A percentile compares a stretch with the other conserved stretches of the same genome.
phyloP scores from a whole-genome alignment of 2,888 invertebrate species.

The Phorcus lineatus region DNA sequence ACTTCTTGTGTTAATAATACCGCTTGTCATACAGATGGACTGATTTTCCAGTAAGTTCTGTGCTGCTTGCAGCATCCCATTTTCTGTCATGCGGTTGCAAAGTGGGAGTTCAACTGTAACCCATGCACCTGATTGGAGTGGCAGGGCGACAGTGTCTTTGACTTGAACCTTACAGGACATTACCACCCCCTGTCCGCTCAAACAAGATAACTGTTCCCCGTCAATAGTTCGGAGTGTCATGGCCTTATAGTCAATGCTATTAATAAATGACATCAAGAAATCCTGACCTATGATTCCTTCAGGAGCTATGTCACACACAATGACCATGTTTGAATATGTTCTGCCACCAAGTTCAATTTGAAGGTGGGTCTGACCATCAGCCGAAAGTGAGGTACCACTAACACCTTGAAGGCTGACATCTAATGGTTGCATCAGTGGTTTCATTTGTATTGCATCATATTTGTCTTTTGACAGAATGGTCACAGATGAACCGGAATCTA shows the following conservation, averaged over 20 bases:
- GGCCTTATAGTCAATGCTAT: background rate
- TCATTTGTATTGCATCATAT: conserved; percentile 12
- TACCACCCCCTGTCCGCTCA: background rate
- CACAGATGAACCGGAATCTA: conserved; percentile 32
- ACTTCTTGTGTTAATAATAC: background rate
- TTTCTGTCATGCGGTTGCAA: background rate
- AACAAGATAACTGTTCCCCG: background rate
- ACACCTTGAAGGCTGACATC: too few relatives aligned
- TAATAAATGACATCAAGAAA: background rate
- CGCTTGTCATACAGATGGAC: background rate
- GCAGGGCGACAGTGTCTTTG: background rate
- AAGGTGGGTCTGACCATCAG: background rate
- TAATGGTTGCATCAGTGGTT: too few relatives aligned
- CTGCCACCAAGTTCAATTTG: background rate
- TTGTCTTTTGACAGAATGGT: conserved; percentile 22
- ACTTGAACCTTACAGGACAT: background rate
- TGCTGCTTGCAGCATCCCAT: background rate
- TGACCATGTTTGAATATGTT: background rate
- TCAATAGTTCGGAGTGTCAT: background rate
- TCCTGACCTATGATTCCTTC: background rate
- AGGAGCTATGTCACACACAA: background rate
- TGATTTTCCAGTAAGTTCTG: background rate
- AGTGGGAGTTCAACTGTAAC: background rate
- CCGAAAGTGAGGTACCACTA: background rate
- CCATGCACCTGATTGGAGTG: background rate